phyloP scores from a whole-genome alignment of 2,113 vertebrate species.

The Corythornis madagascariensis region DNA sequence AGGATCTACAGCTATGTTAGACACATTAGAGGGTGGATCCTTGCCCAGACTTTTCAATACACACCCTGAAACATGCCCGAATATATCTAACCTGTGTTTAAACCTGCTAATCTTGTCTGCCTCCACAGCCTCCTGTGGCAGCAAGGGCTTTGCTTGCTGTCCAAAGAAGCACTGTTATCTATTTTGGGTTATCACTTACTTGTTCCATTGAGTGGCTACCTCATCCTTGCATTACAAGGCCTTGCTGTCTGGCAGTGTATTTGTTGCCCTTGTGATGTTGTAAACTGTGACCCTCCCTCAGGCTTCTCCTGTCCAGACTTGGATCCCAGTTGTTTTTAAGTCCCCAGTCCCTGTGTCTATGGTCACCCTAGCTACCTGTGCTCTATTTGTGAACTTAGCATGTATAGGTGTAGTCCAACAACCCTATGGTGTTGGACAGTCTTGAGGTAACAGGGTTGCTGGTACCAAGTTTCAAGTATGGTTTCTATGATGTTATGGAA shows the following conservation, averaged over 20 bases:
- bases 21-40: accelerated
- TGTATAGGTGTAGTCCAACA: not conserved
- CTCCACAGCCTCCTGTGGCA: not conserved
- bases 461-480: not conserved
- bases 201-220: not conserved
- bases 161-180: not conserved
- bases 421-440: not conserved
- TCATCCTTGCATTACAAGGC: not conserved
- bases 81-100: not conserved
- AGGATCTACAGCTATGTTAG: not conserved
- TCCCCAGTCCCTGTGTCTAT: not conserved
- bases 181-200: not conserved
- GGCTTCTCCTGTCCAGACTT: not conserved
- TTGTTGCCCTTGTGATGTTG: accelerated
- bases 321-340: no score
- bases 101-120: not conserved
- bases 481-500: not conserved
- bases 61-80: not conserved
- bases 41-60: not conserved
- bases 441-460: not conserved
- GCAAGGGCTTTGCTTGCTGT: not conserved
- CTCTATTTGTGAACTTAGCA: not conserved
- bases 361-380: no score
- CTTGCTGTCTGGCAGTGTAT: not conserved
- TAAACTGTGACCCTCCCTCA: not conserved